Evolutionary conservation across 2,113 vertebrate species (phyloP).

Genomic region (Charina bottae): DNA sequence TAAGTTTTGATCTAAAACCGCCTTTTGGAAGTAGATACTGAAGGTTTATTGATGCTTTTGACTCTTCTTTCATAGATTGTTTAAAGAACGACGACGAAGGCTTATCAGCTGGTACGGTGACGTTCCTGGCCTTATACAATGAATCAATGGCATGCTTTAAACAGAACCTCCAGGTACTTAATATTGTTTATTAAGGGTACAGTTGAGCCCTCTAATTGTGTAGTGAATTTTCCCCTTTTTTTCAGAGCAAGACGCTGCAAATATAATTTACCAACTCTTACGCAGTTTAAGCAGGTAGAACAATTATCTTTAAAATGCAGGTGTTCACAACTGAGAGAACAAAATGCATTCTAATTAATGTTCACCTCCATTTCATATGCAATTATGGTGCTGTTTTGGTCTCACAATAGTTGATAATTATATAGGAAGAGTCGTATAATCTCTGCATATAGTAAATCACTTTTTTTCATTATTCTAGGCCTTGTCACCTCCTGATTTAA

Average conservation of each 20-base stretch:
- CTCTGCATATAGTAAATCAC: conserved; percentile 40
- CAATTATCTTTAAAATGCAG: conserved; percentile 46
- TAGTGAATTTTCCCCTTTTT: conserved; percentile 28
- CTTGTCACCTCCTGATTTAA: conserved; percentile 30
- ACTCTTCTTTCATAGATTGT: conserved; percentile 79
- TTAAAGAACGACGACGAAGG: conserved; percentile 70
- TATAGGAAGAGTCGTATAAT: conserved; percentile 14
- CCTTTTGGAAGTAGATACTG: conserved; percentile 37
- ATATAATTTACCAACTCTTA: conserved; percentile 36
- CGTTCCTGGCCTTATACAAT: conserved; percentile 84
- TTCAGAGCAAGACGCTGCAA: conserved; percentile 36
- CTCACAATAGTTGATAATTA: conserved; percentile 60
- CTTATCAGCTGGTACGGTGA: conserved; percentile 80
- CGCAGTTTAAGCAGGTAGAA: conserved; percentile 43
- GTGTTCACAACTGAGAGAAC: conserved; percentile 55
- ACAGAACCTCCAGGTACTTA: conserved; percentile 83
- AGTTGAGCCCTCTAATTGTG: conserved; percentile 47
- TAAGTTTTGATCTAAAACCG: conserved; percentile 10
- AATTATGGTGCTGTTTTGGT: conserved; percentile 55
- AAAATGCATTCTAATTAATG: conserved; percentile 56
- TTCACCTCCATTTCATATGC: conserved; percentile 61
- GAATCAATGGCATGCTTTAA: conserved; percentile 88
- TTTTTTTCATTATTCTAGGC: conserved; percentile 14
- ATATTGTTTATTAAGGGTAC: conserved; percentile 52
- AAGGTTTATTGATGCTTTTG: conserved; percentile 44